Conservation (phyloP, 2,113 vertebrate species). For the Pogona vitticeps region DNA sequence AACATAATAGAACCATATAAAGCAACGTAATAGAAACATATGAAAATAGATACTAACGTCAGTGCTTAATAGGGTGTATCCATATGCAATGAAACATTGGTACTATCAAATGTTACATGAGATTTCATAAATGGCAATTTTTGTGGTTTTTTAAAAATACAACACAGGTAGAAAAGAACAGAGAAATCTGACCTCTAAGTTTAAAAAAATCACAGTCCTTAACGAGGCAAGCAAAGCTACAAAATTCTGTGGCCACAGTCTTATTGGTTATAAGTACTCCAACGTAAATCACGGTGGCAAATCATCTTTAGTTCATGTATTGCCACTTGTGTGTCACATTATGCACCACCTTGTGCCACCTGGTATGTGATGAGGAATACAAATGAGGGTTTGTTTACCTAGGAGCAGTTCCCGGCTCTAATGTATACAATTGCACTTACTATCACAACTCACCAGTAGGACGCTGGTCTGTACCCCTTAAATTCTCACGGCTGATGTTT, state of each 20-base stretch:
- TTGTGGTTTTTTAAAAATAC: background rate
- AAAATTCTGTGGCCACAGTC: background rate
- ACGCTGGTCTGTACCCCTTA: background rate
- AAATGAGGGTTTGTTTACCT: too few species aligned
- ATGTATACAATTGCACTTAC: too few species aligned
- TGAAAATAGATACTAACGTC: background rate
- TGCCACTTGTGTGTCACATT: too few species aligned
- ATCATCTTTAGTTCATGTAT: too few species aligned
- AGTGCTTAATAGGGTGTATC: background rate
- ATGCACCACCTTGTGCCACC: too few species aligned
- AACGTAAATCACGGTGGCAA: too few species aligned
- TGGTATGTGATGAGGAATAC: too few species aligned
- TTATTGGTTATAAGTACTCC: too few species aligned
- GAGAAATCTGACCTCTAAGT: background rate
- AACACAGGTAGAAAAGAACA: background rate
- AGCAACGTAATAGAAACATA: too few species aligned
- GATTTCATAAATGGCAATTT: background rate
- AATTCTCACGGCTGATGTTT: background rate
- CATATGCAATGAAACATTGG: constrained; percentile 3
- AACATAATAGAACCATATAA: too few species aligned
- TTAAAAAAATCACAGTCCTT: background rate
- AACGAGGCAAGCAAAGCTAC: background rate
- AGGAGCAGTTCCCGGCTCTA: too few species aligned
- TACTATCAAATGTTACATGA: background rate
- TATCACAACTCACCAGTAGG: too few species aligned